phyloP scores from a whole-genome alignment of 53 echinoderm and acorn worm species.

The Patiria pectinifera region DNA sequence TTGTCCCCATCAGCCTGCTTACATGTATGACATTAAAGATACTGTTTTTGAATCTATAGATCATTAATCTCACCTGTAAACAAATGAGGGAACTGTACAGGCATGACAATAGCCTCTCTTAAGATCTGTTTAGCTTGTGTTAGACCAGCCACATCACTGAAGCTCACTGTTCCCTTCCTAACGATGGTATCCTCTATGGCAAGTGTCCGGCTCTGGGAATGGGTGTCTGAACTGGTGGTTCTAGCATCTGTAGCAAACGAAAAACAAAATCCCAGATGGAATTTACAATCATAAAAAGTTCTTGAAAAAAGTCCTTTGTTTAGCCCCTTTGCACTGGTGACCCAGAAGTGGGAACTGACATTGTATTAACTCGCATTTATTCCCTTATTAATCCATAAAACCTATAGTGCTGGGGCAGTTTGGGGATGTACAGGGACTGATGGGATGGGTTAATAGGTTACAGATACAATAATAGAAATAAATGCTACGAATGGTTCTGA shows the following conservation, averaged over 20 bases:
- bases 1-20: too few species aligned
- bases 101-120: slow-evolving; percentile 93
- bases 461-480: too few species aligned
- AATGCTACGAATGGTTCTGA: too few species aligned
- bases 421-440: too few species aligned
- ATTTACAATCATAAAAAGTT: too few species aligned
- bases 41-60: neutral
- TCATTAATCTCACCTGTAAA: slow-evolving; percentile 77
- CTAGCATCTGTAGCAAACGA: slow-evolving; percentile 11
- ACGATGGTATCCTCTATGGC: slow-evolving; percentile 95
- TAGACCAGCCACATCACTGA: slow-evolving; percentile 89
- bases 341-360: too few species aligned
- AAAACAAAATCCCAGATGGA: neutral
- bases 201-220: slow-evolving; percentile 61
- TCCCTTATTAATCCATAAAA: too few species aligned
- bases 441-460: too few species aligned
- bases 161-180: slow-evolving; percentile 77
- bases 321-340: neutral
- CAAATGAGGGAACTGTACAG: slow-evolving; percentile 90
- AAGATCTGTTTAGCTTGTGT: slow-evolving; percentile 89
- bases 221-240: slow-evolving; percentile 48
- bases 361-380: too few species aligned
- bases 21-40: too few species aligned
- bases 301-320: neutral
- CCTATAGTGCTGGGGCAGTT: too few species aligned